These are phyloP conservation scores for Porites cylindrica DNA, from an alignment of 92 coral and sea anemone genomes.

Conservation along the genomic window DNA sequence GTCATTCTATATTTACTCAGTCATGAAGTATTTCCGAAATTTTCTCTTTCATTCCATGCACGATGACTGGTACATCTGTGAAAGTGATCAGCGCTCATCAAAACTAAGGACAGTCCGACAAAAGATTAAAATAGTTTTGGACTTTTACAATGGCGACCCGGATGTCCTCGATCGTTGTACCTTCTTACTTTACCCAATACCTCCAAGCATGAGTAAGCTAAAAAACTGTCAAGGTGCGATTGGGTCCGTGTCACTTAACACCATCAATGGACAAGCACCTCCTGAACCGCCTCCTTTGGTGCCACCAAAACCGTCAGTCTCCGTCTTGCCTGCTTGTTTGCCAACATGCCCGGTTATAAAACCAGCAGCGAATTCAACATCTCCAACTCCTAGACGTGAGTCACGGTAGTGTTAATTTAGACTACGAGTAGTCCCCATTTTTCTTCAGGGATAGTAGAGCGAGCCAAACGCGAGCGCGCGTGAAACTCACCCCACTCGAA, in stretches of 20 bases:
- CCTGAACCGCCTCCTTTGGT: conserved; percentile 22
- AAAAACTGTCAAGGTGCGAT: conserved; percentile 43
- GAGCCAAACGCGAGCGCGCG: too few species aligned
- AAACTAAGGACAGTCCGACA: too few species aligned
- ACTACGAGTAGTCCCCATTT: neutral
- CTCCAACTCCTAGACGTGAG: neutral
- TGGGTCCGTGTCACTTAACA: conserved; percentile 4
- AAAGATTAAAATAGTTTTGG: conserved; percentile 27
- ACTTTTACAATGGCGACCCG: conserved; percentile 46
- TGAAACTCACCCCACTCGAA: too few species aligned
- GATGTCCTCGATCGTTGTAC: conserved; percentile 64
- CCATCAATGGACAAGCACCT: conserved; percentile 16
- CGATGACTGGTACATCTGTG: conserved; percentile 35
- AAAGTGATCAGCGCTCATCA: neutral
- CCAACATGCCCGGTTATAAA: conserved; percentile 4
- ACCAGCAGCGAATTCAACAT: neutral
- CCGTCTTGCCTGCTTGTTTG: conserved; percentile 2
- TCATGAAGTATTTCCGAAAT: conserved; percentile 37
- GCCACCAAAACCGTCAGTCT: neutral
- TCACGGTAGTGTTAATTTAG: neutral
- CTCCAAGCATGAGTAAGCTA: conserved; percentile 6
- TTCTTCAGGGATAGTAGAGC: too few species aligned
- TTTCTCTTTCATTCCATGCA: conserved; percentile 20
- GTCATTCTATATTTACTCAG: conserved; percentile 14
- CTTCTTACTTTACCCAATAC: conserved; percentile 55